Evolutionary conservation across 2,797 vertebrate genomes (phyloP).

Genomic region (Cygnus olor): DNA sequence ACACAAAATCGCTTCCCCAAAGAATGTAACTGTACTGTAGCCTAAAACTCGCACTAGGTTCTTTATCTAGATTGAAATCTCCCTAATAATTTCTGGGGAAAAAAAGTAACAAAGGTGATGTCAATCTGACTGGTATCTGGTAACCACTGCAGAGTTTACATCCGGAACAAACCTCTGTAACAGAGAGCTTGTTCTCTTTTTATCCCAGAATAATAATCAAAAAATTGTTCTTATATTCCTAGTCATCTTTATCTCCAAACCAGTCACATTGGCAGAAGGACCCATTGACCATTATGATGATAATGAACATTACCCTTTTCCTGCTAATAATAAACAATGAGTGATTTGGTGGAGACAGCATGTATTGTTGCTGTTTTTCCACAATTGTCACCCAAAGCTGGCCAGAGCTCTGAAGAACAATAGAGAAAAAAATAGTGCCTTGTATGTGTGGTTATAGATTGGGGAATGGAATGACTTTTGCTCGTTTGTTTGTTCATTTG

Average conservation of each 20-base stretch:
- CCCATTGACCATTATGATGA: neutral
- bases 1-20: neutral
- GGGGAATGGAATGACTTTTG: neutral
- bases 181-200: neutral
- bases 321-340: neutral
- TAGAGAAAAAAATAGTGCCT: neutral
- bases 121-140: neutral
- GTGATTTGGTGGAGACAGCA: neutral
- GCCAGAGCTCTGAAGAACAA: neutral
- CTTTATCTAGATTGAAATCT: neutral
- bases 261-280: neutral
- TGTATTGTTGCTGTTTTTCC: neutral
- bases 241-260: neutral
- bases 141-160: neutral
- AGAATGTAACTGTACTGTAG: neutral
- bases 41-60: neutral
- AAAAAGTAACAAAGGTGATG: neutral
- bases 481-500: neutral
- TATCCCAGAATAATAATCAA: neutral
- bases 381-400: neutral
- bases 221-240: neutral
- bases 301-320: conserved; percentile 15
- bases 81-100: neutral
- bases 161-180: neutral
- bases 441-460: neutral